Conservation (phyloP, 2,113 vertebrate genomes). For the Xiphorhynchus elegans region DNA sequence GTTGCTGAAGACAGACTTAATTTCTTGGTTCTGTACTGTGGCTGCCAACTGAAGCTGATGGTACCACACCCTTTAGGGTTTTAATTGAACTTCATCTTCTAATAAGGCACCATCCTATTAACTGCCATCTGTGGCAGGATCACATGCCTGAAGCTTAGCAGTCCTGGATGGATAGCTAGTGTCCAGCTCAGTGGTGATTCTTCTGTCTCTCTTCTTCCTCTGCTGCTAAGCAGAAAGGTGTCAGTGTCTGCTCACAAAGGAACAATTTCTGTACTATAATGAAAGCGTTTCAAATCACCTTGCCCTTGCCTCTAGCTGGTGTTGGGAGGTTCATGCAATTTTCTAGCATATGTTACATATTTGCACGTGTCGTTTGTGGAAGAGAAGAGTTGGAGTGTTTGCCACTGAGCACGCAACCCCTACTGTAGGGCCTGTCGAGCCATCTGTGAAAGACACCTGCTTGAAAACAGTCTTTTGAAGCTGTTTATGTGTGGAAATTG, state of each 20-base stretch:
- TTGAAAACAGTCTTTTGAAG: neutral
- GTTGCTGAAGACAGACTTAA: neutral
- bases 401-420: neutral
- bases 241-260: neutral
- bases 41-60: neutral
- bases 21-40: neutral
- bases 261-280: neutral
- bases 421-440: neutral
- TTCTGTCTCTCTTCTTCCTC: neutral
- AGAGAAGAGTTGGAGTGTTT: neutral
- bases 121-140: neutral
- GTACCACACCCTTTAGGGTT: neutral
- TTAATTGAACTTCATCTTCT: neutral
- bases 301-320: neutral
- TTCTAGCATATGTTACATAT: neutral
- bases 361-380: accelerated
- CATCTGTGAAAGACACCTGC: neutral
- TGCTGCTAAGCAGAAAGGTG: neutral
- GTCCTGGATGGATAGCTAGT: neutral
- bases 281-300: neutral
- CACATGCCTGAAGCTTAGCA: neutral
- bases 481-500: accelerated
- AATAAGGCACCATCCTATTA: neutral
- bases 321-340: neutral
- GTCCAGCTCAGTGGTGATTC: neutral